Base-by-base conservation (phyloP, 1,140 invertebrate genomes). In the Phymastichus coffea region DNA sequence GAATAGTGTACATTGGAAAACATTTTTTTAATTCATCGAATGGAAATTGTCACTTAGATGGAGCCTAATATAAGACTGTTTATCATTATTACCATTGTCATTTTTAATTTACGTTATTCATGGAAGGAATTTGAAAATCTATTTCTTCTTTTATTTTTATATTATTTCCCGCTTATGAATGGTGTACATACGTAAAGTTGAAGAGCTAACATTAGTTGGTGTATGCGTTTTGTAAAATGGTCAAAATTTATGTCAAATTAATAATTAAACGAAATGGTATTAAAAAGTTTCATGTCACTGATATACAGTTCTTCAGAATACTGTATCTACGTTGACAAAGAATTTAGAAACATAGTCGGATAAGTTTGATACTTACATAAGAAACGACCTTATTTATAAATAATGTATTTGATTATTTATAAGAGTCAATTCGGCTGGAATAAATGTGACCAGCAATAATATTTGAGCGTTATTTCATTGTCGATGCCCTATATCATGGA, bases 61-160 rank as follows among this genome's bases (percentile, higher is more conserved):
- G 63, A 67, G 65, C 67, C 66, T 68, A 66, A 71, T 65, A 70
- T 64, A 76, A 76, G 73, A 75, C 74, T 73, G 74, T 77, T 72
- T 69, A 74, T 75, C 64, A 69, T 63, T 68, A 73, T 72, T 70
- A n/a, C n/a, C 60, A 37, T 47, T 57, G 60, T 62, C 52, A 62
- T 15, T n/a, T 61, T 35, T 44, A 60, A n/a, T n/a, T n/a, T n/a
- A n/a, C n/a, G n/a, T n/a, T n/a, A n/a, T n/a, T n/a, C n/a, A 60
- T 52, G 38, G 48, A 23, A 52, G 47, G 44, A 43, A 12, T 44
- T 35, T 30, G 20, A 30, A 6, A 2, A 46, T 26, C 17, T 22
- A 40, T 38, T 62, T 17, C 40, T 51, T 44, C 40, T 56, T 56
- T 53, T 33, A 8, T 51, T 54, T 62, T 62, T 62, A 61, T 38